Percentiles rank a stretch among this genome's conserved stretches.
Conservation (phyloP, 2,888 invertebrate species). For the Eilema griseolum region DNA sequence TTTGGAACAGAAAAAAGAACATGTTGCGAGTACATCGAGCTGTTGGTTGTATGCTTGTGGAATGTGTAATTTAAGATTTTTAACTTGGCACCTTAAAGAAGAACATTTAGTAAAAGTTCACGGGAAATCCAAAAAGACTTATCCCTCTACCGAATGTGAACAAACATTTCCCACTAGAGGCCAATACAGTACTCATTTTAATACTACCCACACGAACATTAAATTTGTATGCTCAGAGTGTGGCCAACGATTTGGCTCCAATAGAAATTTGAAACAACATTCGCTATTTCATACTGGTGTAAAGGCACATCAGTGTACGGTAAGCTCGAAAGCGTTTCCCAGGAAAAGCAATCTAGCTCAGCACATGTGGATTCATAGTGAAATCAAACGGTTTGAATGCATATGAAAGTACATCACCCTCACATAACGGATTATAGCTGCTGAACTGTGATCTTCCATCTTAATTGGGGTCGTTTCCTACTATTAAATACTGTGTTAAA, state of each 20-base stretch:
- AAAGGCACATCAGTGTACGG: constrained; percentile 78
- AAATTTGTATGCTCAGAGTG: constrained; percentile 72
- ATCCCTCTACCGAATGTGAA: constrained; percentile 72
- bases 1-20: constrained; percentile 63
- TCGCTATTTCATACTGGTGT: constrained; percentile 84
- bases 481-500: background rate
- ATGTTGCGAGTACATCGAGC: constrained; percentile 60
- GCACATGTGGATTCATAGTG: constrained; percentile 80
- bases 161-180: constrained; percentile 65
- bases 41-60: constrained; percentile 73
- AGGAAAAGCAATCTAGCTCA: constrained; percentile 74
- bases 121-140: constrained; percentile 58
- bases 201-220: constrained; percentile 71
- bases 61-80: constrained; percentile 68
- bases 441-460: background rate
- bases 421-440: constrained; percentile 43
- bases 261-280: constrained; percentile 74
- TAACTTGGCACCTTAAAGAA: constrained; percentile 72
- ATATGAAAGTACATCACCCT: constrained; percentile 77
- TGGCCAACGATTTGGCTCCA: constrained; percentile 69
- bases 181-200: constrained; percentile 69
- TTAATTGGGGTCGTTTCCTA: no score
- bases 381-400: constrained; percentile 77
- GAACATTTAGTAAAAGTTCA: constrained; percentile 67
- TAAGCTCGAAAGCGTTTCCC: constrained; percentile 78